Evolutionary conservation across 2,888 invertebrate genomes (phyloP), one percentile per base, ranked within the genome.

Genomic region (Dynastes maya): DNA sequence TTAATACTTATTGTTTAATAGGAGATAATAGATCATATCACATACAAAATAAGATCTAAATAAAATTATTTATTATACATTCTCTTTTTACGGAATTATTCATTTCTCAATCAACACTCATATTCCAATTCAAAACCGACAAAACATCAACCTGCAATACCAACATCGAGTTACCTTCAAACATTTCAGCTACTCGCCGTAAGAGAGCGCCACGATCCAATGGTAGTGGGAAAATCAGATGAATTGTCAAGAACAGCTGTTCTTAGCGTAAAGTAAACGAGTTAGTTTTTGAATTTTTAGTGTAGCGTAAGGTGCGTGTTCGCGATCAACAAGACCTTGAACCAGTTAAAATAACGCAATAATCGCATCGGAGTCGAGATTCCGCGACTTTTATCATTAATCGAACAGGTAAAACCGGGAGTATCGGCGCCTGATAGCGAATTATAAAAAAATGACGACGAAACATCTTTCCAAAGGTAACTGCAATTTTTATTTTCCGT

Each of bases 381-480:
- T 8, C 9, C 11, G 29, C n/a, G 11, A 13, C 53, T n/a, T 32
- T 55, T 27, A n/a, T 16, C 29, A n/a, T 3, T 32, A 32, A 53
- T n/a, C n/a, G 70, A 22, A 53, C 29, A 27, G 27, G 5, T 55
- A 55, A 53, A 55, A 71, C 29, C 40, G n/a, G 22, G n/a, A 37
- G 11, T 22, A 61, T 58, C 72, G 58, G 40, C 40, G 22, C 16
- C 16, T 40, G 22, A 5, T 8, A 45, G 45, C 53, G n/a, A 16
- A 65, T 51, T 75, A 37, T 32, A 6, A 49, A 70, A 76, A 72
- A 75, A 84, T 84, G 84, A 83, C 80, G 53, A 78, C 79, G 27
- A 83, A 81, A 79, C 85, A 85, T 84, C 81, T 85, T 78, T 80
- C 83, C 9, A 84, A 82, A 83, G 85, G 85, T 85, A 82, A 80